Evolutionary conservation across 2,113 vertebrate species (phyloP), one percentile per base, ranked within the genome.

Genomic region (Channa argus): DNA sequence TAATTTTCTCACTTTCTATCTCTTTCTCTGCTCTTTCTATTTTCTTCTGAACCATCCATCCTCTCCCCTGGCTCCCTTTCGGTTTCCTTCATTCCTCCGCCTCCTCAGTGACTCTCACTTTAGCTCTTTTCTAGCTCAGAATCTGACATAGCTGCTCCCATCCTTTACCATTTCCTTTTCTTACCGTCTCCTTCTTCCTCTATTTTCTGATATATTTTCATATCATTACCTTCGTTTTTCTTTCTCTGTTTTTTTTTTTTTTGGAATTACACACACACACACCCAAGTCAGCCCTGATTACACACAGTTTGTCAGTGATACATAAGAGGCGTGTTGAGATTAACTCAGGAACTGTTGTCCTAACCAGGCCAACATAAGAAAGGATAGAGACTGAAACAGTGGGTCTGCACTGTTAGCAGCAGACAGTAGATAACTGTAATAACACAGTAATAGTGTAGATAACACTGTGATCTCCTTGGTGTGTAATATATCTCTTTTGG

Each of bases 311-410:
- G 86, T 47, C 1, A 38, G 49, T 63, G 37, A 51, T 50, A 87
- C 91, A 91, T 92, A 91, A 91, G 89, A 80, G 79, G 52, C 50
- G 37, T 69, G 77, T 60, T 50, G 54, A 74, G 85, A 90, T 92
- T 85, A 89, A 71, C 71, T 50, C 55, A 8, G 46, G 56, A 60
- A 76, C 49, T 76, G 85, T 75, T 86, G 80, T 81, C 80, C 77
- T 81, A 63, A 74, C 63, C 74, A 24, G 54, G 64, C 9, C 65
- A 69, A 44, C 70, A 64, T 86, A 53, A 85, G 64, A 77, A 63
- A 51, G 68, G 60, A 74, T 68, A 58, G 6, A 46, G 11, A 52
- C 15, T 56, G 68, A 76, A 67, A 63, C 38, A 33, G 46, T 10
- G 33, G 52, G 44, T 75, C 65, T 53, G 62, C 55, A 13, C 33